phyloP scores from a whole-genome alignment of 1,140 invertebrate genomes.

The Trypoxylus dichotomus region DNA sequence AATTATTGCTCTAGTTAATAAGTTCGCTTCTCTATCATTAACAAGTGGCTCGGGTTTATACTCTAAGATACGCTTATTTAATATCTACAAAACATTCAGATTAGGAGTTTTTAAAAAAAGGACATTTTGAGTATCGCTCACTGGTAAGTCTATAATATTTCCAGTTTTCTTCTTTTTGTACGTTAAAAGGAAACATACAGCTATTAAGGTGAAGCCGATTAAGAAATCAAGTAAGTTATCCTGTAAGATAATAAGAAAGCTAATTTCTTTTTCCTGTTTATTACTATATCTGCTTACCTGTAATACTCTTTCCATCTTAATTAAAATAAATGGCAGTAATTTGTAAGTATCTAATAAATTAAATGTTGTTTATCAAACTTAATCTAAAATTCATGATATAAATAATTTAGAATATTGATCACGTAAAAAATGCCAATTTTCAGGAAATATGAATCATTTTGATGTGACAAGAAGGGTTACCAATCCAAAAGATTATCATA shows the following conservation, averaged over 20 bases:
- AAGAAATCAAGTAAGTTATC: neutral
- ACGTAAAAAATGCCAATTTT: neutral
- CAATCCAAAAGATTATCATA: neutral
- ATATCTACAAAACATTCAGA: slow-evolving; percentile 40
- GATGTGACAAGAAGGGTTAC: neutral
- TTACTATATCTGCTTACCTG: neutral
- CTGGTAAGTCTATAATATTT: neutral
- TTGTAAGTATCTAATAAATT: neutral
- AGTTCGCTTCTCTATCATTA: neutral
- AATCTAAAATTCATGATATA: neutral
- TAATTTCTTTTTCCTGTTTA: neutral
- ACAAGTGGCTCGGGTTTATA: slow-evolving; percentile 30
- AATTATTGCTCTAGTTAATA: neutral
- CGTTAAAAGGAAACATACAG: neutral
- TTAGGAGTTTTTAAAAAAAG: neutral
- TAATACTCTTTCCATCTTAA: neutral
- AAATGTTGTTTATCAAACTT: neutral
- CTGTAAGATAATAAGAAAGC: neutral
- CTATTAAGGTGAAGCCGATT: neutral
- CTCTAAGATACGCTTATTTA: slow-evolving; percentile 27
- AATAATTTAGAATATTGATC: neutral
- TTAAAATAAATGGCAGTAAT: neutral
- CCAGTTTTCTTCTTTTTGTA: neutral
- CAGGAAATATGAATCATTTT: neutral
- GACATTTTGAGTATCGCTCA: neutral